Conservation (phyloP, 2,797 vertebrate species). For the Masticophis lateralis region DNA sequence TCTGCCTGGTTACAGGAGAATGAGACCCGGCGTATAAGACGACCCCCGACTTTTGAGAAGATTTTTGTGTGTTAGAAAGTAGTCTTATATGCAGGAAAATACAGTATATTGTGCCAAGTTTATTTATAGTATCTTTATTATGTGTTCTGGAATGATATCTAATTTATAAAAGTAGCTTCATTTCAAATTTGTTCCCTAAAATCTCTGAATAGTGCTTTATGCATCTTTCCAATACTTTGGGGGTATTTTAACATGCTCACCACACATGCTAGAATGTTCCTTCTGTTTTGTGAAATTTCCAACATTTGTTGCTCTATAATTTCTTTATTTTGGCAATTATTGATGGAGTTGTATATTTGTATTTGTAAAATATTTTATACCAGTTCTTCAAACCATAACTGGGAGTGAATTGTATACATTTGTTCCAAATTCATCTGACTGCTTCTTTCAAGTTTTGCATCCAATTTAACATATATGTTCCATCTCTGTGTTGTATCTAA, state of each 20-base stretch:
- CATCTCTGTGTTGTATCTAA: neutral
- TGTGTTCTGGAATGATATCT: neutral
- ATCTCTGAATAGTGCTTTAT: neutral
- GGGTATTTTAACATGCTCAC: neutral
- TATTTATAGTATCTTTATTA: neutral
- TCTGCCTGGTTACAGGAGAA: too few relatives aligned
- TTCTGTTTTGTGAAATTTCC: neutral
- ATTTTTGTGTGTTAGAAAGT: too few relatives aligned
- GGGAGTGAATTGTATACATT: neutral
- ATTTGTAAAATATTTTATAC: neutral
- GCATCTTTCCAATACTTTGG: neutral
- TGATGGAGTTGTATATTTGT: neutral
- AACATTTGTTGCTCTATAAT: neutral
- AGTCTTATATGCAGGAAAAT: too few relatives aligned
- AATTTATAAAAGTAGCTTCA: neutral
- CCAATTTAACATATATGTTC: neutral
- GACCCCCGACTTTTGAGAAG: too few relatives aligned
- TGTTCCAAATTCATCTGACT: neutral
- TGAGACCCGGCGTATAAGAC: too few relatives aligned
- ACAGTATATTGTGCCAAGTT: neutral
- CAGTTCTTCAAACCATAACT: neutral
- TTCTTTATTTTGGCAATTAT: neutral
- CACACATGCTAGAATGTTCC: neutral
- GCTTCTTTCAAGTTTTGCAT: neutral
- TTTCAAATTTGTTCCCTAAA: neutral